Evolutionary conservation across 2,797 vertebrate genomes (phyloP).

Genomic region (Neosilurus mollespiculum): DNA sequence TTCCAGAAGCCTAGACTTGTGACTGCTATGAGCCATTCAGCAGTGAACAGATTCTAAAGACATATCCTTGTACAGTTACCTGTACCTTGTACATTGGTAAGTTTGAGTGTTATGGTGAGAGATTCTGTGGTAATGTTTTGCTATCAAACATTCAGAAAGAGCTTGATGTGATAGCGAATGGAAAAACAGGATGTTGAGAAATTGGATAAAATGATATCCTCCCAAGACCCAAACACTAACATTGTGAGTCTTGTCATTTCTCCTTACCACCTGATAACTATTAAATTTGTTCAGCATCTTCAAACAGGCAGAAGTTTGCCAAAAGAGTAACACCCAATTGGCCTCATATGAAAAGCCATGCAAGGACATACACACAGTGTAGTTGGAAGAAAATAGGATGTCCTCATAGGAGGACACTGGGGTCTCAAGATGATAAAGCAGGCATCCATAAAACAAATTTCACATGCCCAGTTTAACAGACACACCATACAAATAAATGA

Average conservation of each 20-base stretch:
- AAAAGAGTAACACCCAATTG: no score
- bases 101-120: not conserved
- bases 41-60: not conserved
- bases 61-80: not conserved
- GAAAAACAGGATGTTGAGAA: not conserved
- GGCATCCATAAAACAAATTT: not conserved
- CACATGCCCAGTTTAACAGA: not conserved
- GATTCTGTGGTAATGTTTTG: not conserved
- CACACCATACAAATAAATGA: not conserved
- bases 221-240: no score
- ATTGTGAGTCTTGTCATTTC: no score
- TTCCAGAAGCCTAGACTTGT: not conserved
- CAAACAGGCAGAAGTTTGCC: no score
- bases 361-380: no score
- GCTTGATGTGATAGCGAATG: not conserved
- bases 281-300: no score
- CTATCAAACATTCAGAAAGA: not conserved
- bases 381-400: no score
- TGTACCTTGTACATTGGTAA: not conserved
- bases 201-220: not conserved
- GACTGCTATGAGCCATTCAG: no score
- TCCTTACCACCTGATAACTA: no score
- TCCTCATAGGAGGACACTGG: no score
- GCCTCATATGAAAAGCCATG: no score
- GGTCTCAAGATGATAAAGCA: not conserved